Evolutionary conservation across 2,797 vertebrate species (phyloP), one percentile per base, ranked within the genome.

Genomic region (Catamblyrhynchus diadema): DNA sequence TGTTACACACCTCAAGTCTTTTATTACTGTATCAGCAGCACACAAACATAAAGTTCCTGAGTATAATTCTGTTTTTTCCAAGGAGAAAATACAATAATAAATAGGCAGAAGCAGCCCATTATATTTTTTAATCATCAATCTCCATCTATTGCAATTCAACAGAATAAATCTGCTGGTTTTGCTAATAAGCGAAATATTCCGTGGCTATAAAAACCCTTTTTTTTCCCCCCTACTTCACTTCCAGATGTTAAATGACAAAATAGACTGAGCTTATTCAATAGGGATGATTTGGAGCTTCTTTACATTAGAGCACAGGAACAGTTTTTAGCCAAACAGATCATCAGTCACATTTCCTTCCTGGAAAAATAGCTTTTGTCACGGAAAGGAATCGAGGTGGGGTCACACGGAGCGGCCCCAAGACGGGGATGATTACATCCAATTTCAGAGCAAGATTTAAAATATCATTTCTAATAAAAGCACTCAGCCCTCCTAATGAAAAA

Each of bases 381-480:
- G 42, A 4, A 30, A 78, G 41, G 82, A 73, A 74, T 0, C 7
- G 80, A 71, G 51, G 59, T 53, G 67, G 83, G 74, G 80, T 53
- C 71, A 25, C 9, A 32, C 0, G 10, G 0, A 64, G 88, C 9
- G 11, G 53, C 72, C 88, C 70, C 71, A 48, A n/a, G 41, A 35
- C 28, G 22, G 67, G 2, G 1, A 20, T 1, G n/a, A 74, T 30
- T 13, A 24, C 81, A 78, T 12, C 53, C 77, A 14, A 65, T 86
- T 81, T 22, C 70, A 80, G 75, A 33, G 32, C 17, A 10, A 80
- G 91, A 65, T 87, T 91, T 93, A 87, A 91, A 92, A 89, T 81
- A 92, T 71, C 65, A 80, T 85, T 91, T 86, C 86, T 27, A 89
- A 95, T 65, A 86, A 85, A 79, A 95, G 89, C 12, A 4, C 75